Evolutionary conservation across 2,113 vertebrate species (phyloP), one percentile per base, ranked within the genome.

Genomic region (Natator depressus): DNA sequence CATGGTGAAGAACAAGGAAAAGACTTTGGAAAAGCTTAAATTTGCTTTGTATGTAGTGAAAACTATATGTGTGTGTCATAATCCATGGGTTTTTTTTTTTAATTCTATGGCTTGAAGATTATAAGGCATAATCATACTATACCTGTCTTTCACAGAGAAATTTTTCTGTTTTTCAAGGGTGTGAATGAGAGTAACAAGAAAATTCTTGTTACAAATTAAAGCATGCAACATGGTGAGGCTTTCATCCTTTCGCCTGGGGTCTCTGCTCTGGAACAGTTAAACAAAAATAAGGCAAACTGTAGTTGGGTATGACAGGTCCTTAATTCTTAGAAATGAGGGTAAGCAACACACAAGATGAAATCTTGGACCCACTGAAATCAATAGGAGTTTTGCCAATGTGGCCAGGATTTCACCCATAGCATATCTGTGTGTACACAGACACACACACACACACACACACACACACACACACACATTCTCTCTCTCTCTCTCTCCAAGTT

Each of bases 141-240:
- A 99, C 98, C 98, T 98, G 97, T 99, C 98, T 94, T 98, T 99
- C 90, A 98, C 98, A 46, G 98, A 97, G 97, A 99, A 99, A 95
- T 97, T 98, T 95, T 98, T 99, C 97, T 99, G 98, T 92, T 98
- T 98, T 97, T 99, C 98, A 87, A 99, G 98, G 81, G 98, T 98
- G 89, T 99, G 98, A 97, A 99, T 98, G 93, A 98, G 97, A 75
- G 97, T 97, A 83, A 98, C 98, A 93, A 99, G 98, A 97, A 99
- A 98, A 92, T 97, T 97, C 96, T 98, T 98, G 95, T 99, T 98
- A 96, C 98, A 98, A 96, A 99, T 98, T 20, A 99, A 97, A 93
- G 97, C 97, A 93, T 98, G 98, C 97, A 99, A 95, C 84, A 97
- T 98, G 80, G 96, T 97, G 97, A 98, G 98, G 87, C 98, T 98